Evolutionary conservation across 2,113 vertebrate species (phyloP), one percentile per base, ranked within the genome.

Genomic region (Dasyornis broadbenti): DNA sequence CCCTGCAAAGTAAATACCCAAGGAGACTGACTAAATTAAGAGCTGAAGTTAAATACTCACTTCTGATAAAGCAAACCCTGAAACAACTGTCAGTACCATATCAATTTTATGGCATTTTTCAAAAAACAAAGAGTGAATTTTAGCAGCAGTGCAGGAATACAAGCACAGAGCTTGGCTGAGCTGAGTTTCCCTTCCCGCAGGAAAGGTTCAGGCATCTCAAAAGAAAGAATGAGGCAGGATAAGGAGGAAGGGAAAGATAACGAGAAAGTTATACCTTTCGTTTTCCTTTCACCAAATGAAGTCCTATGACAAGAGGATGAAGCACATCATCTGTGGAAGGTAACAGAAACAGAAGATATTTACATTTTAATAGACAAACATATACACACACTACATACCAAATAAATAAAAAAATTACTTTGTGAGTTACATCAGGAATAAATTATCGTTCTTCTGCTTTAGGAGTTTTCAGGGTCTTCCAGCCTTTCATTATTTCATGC

Each of bases 301-400:
- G 68, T 93, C 92, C 87, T 97, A 95, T 52, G 82, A 93, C 71
- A 90, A 81, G 87, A 88, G 44, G 79, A 85, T 60, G 68, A 88
- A 91, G 92, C 27, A 70, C 92, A 94, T 95, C 92, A 96, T 95
- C 93, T 96, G 93, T 59, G 71, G 68, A 77, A 93, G 22, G n/a
- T 5, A 92, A 92, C 16, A 88, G 65, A 95, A 82, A 0, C 13
- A 94, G 15, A 68, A 61, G 12, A 13, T 30, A 91, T 42, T 95
- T 61, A 90, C n/a, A 33, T 70, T 92, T 86, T 68, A 81, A 63
- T 0, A 90, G 27, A 44, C 28, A 82, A 78, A 54, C 13, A 57
- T 5, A 76, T 7, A 70, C 4, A 35, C 8, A 26, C 13, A 16
- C 35, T 78, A 56, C 49, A 65, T 5, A 47, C 0, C 50, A 69